A percentile compares a stretch with the other conserved stretches of the same genome.
Evolutionary conservation across 2,113 vertebrate species (phyloP).

Genomic region (Ciconia boyciana): DNA sequence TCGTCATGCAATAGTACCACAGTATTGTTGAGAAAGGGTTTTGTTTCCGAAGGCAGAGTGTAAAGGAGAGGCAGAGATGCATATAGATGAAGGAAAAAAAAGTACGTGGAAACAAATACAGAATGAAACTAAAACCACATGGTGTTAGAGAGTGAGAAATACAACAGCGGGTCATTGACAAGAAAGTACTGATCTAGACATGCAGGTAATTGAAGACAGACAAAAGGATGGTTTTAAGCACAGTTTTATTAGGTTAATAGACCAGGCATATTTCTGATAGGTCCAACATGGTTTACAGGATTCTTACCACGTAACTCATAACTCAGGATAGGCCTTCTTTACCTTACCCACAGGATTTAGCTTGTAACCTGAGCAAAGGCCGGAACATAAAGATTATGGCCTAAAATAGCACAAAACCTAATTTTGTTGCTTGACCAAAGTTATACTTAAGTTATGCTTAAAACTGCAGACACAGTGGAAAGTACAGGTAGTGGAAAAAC

Average conservation of each 20-base stretch:
- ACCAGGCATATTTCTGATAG: not conserved
- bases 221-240: slow-evolving; percentile 15
- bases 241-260: not conserved
- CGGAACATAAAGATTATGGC: not conserved
- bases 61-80: not conserved
- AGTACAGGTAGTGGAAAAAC: slow-evolving; percentile 22
- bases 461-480: slow-evolving; percentile 11
- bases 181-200: not conserved
- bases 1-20: not conserved
- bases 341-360: slow-evolving; percentile 14
- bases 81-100: not conserved
- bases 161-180: not conserved
- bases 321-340: not conserved
- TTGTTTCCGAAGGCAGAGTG: not conserved
- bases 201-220: slow-evolving; percentile 24
- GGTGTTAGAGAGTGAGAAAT: not conserved
- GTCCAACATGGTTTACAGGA: not conserved
- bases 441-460: not conserved
- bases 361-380: not conserved
- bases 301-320: not conserved
- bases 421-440: not conserved
- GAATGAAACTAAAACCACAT: not conserved
- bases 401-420: slow-evolving; percentile 4
- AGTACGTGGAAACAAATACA: not conserved
- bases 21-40: not conserved